Conservation (phyloP, 1,140 invertebrate species). For the Drosophila seguyi region DNA sequence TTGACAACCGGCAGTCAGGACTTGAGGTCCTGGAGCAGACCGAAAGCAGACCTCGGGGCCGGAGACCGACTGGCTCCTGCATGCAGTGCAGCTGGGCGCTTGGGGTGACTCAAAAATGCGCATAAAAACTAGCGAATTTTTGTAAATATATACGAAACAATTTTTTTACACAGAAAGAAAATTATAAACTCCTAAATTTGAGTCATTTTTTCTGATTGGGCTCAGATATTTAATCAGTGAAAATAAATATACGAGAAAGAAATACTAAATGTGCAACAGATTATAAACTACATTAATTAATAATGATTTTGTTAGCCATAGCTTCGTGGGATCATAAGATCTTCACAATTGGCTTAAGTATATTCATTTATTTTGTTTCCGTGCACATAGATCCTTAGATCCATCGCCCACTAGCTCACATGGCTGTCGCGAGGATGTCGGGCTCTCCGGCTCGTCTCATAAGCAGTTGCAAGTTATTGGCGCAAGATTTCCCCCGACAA, state of each 20-base stretch:
- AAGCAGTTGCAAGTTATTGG: conserved; percentile 81
- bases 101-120: conserved; percentile 51
- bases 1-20: conserved; percentile 13
- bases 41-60: conserved; percentile 6
- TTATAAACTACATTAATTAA: too few species aligned
- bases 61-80: conserved; percentile 13
- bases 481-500: conserved; percentile 73
- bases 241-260: neutral
- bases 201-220: too few species aligned
- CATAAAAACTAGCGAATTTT: conserved; percentile 56
- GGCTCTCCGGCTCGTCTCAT: conserved; percentile 56
- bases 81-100: conserved; percentile 31
- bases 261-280: too few species aligned
- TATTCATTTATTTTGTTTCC: conserved; percentile 1
- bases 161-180: conserved; percentile 3
- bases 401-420: conserved; percentile 34
- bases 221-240: neutral
- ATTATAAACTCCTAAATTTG: too few species aligned
- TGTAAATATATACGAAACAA: conserved; percentile 28
- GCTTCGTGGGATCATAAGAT: neutral
- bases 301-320: neutral
- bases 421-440: conserved; percentile 25
- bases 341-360: neutral
- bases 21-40: conserved; percentile 17
- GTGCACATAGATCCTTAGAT: conserved; percentile 18